Base-by-base conservation (phyloP, 2,797 vertebrate genomes). In the Cynodonichthys magdalenae region DNA sequence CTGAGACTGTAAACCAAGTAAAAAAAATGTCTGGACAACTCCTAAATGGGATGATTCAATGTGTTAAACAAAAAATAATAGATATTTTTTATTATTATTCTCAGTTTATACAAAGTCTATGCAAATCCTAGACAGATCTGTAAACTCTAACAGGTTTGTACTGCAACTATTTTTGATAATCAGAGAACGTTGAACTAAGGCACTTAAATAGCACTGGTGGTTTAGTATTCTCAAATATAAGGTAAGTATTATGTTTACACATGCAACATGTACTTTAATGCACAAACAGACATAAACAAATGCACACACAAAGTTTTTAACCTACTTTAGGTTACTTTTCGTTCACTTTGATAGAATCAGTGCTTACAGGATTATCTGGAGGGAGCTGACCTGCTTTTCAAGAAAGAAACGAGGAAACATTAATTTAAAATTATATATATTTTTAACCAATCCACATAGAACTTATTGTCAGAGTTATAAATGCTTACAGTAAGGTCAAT, bases 331-430 rank as follows among this genome's bases (percentile, higher is more conserved):
- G 17, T 52, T 28, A 46, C 68, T 58, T 73, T 75, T 63, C 12
- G 60, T 65, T 72, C 69, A 61, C 49, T 75, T 34, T 82, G 66
- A 81, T 86, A 72, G 68, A 90, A 83, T 87, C 46, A 71, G 76
- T 77, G 72, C 75, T 72, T 75, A 72, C 65, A 58, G 77, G 80
- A 77, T 86, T 87, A 86, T 79, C 65, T 71, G 63, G 66, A 68
- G 81, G 66, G 77, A 83, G 76, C 77, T 86, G 86, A 84, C 82
- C 88, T 81, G 77, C 65, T 90, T 90, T 85, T 56, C 60, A 69
- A 74, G 61, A 20, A 60, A 48, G 3, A 80, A 75, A 61, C 63
- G 66, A 83, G 79, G 53, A 83, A 71, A 75, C 34, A 60, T 64
- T 55, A 34, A 67, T 69, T 66, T 70, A n/a, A n/a, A n/a, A n/a